phyloP scores from a whole-genome alignment of 2,888 invertebrate genomes.

The Synergus itoensis region DNA sequence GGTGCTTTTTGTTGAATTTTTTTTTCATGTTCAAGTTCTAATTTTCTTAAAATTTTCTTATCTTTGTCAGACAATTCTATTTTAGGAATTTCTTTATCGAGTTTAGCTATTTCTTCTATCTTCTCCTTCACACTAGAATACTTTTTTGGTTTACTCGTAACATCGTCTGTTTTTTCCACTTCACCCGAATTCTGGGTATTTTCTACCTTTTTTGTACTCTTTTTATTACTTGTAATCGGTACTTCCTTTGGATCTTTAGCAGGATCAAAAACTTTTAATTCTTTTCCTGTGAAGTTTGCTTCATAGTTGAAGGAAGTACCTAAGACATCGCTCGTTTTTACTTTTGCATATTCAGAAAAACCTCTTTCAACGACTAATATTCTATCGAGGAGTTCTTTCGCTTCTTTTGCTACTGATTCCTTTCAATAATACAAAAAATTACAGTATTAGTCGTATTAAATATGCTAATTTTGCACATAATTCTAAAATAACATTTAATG shows the following conservation, averaged over 20 bases:
- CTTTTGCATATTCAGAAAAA: constrained; percentile 81
- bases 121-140: constrained; percentile 75
- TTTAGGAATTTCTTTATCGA: constrained; percentile 72
- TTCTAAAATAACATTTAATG: not conserved
- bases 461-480: not conserved
- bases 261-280: constrained; percentile 65
- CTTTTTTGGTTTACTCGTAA: constrained; percentile 55
- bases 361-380: constrained; percentile 86
- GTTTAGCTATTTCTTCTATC: constrained; percentile 68
- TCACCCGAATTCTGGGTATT: constrained; percentile 34
- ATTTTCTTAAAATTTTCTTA: constrained; percentile 77
- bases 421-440: constrained; percentile 59
- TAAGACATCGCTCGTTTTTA: constrained; percentile 63
- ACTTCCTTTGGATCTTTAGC: constrained; percentile 72
- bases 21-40: constrained; percentile 79
- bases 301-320: constrained; percentile 50
- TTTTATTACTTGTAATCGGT: constrained; percentile 34
- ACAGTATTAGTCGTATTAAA: not conserved
- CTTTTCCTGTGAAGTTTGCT: constrained; percentile 47
- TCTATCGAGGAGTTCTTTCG: constrained; percentile 82
- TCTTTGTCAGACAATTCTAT: constrained; percentile 79
- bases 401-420: constrained; percentile 76
- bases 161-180: constrained; percentile 42
- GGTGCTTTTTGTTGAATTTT: constrained; percentile 60
- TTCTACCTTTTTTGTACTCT: constrained; percentile 4